Percentiles rank a stretch among this genome's conserved stretches.
phyloP scores from a whole-genome alignment of 2,888 invertebrate species.

The Temnothorax rugatulus region DNA sequence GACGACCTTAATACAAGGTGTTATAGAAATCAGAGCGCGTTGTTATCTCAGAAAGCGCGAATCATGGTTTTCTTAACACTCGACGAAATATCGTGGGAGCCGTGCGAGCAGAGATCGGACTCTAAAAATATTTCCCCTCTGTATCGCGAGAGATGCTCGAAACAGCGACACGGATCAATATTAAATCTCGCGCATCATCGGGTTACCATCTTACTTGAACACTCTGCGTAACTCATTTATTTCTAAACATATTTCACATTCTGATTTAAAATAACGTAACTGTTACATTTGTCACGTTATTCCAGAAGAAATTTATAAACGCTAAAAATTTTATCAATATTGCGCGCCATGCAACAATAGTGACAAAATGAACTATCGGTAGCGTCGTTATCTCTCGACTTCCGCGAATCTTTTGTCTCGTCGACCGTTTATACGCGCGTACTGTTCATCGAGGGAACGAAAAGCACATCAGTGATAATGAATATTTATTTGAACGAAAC shows the following conservation, averaged over 20 bases:
- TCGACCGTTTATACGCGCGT: neutral
- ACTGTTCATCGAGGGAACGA: conserved; percentile 6
- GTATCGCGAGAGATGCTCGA: neutral
- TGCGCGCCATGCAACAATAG: neutral
- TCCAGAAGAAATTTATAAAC: neutral
- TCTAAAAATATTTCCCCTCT: conserved; percentile 38
- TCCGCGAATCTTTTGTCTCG: conserved; percentile 55
- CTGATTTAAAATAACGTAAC: neutral
- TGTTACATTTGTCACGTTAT: neutral
- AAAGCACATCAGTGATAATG: conserved; percentile 48
- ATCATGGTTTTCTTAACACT: conserved; percentile 62
- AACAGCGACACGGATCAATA: neutral
- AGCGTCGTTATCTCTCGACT: conserved; percentile 42
- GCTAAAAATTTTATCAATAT: neutral
- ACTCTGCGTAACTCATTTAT: neutral
- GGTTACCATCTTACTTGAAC: neutral
- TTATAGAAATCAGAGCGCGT: conserved; percentile 34
- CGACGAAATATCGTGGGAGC: conserved; percentile 42
- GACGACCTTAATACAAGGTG: neutral
- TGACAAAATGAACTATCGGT: conserved; percentile 9
- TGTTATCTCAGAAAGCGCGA: conserved; percentile 51
- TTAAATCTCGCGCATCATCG: neutral
- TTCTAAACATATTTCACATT: neutral
- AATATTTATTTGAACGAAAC: conserved; percentile 58
- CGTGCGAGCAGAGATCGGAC: neutral